phyloP scores from a whole-genome alignment of 2,113 vertebrate genomes.

The Symphodus melops region DNA sequence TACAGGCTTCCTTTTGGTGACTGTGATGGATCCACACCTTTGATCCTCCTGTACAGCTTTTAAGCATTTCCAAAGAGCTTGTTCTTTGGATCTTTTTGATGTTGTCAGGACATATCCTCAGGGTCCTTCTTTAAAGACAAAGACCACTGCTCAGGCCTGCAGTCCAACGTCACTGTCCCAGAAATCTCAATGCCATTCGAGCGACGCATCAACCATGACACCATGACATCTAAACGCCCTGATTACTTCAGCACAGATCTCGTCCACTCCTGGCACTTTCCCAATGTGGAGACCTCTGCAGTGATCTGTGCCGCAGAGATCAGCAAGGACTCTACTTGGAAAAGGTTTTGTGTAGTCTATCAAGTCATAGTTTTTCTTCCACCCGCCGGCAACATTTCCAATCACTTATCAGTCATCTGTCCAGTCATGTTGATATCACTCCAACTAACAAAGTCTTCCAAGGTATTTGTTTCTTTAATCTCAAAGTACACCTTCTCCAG shows the following conservation, averaged over 20 bases:
- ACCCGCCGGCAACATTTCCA: not conserved
- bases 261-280: slow-evolving; percentile 60
- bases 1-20: not conserved
- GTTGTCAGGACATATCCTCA: not conserved
- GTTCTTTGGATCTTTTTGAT: slow-evolving; percentile 16
- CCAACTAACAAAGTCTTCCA: not conserved
- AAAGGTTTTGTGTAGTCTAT: not conserved
- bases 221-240: slow-evolving; percentile 53
- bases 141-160: slow-evolving; percentile 16
- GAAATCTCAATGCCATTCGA: slow-evolving; percentile 45
- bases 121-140: slow-evolving; percentile 22
- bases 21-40: not conserved
- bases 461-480: not conserved
- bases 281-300: slow-evolving; percentile 15
- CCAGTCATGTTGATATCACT: not conserved
- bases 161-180: slow-evolving; percentile 23
- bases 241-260: slow-evolving; percentile 69
- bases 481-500: not conserved
- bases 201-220: slow-evolving; percentile 51
- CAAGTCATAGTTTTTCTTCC: not conserved
- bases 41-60: not conserved
- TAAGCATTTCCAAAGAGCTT: slow-evolving; percentile 18
- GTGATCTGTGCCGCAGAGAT: slow-evolving; percentile 40
- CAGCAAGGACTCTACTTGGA: slow-evolving; percentile 13
- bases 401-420: not conserved